Conservation (phyloP, 37 sponge, comb jelly and placozoan genomes). For the Beroe forskalii region DNA sequence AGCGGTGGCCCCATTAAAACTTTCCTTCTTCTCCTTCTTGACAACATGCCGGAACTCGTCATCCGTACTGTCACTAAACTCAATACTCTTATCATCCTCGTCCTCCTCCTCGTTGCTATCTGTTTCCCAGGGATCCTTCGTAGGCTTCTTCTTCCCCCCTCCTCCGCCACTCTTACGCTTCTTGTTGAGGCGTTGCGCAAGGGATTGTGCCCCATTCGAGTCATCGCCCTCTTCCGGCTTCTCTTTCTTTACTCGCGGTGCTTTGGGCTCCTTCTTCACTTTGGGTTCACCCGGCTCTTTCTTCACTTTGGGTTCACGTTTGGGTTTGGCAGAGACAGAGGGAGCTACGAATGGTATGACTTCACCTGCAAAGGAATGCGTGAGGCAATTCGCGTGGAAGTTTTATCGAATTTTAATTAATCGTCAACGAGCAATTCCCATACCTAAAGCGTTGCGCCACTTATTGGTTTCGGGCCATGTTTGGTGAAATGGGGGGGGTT, state of each 20-base stretch:
- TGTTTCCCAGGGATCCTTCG: slow-evolving; percentile 47
- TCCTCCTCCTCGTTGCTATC: background rate
- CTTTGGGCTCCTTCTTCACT: background rate
- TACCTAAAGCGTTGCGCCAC: too few relatives aligned
- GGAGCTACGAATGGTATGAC: background rate
- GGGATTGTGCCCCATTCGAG: background rate
- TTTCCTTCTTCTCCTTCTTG: too few relatives aligned
- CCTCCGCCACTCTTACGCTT: background rate
- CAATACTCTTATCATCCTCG: too few relatives aligned
- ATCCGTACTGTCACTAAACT: too few relatives aligned
- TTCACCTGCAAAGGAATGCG: slow-evolving; percentile 10
- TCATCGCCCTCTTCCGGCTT: background rate
- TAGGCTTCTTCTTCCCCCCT: background rate
- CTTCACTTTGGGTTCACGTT: slow-evolving; percentile 7
- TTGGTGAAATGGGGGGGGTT: too few relatives aligned
- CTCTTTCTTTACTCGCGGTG: slow-evolving; percentile 52
- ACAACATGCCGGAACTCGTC: background rate
- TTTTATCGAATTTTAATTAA: too few relatives aligned
- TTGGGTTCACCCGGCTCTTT: slow-evolving; percentile 8
- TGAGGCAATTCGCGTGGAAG: too few relatives aligned
- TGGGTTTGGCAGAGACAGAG: background rate
- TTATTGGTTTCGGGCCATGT: too few relatives aligned
- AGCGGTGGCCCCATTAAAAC: too few relatives aligned
- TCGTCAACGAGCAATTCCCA: too few relatives aligned
- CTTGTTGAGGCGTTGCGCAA: slow-evolving; percentile 14